Evolutionary conservation across 2,797 vertebrate species (phyloP).

Genomic region (Dromococcyx pavoninus): DNA sequence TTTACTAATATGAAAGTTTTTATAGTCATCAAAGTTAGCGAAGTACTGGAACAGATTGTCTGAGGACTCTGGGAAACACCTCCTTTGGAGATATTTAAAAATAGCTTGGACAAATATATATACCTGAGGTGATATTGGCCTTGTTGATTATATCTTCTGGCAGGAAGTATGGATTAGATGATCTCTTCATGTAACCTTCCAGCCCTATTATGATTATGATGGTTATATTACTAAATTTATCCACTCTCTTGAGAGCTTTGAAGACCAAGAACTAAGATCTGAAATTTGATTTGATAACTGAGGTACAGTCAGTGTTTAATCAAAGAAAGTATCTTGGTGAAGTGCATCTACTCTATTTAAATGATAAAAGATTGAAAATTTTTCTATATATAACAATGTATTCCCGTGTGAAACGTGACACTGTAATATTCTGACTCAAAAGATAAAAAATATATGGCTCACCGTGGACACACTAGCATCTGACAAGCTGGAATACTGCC

Average conservation of each 20-base stretch:
- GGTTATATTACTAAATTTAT: slow-evolving; percentile 35
- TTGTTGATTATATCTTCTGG: slow-evolving; percentile 47
- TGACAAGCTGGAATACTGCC: slow-evolving; percentile 62
- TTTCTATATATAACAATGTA: slow-evolving; percentile 39
- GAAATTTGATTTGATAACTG: slow-evolving; percentile 33
- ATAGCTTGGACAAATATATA: neutral
- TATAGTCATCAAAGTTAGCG: slow-evolving; percentile 5
- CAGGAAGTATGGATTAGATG: slow-evolving; percentile 35
- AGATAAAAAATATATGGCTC: slow-evolving; percentile 66
- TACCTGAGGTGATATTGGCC: neutral
- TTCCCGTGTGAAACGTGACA: slow-evolving; percentile 14
- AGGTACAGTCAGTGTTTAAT: slow-evolving; percentile 34
- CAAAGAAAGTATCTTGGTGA: slow-evolving; percentile 36
- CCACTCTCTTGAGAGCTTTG: neutral
- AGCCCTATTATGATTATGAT: neutral
- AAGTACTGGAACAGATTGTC: slow-evolving; percentile 8
- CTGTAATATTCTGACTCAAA: slow-evolving; percentile 45
- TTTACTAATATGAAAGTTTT: neutral
- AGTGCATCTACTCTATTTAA: slow-evolving; percentile 16
- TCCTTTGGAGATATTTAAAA: slow-evolving; percentile 33
- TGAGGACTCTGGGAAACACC: neutral
- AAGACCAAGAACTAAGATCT: slow-evolving; percentile 38
- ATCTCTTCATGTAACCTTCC: slow-evolving; percentile 6
- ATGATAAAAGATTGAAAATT: neutral
- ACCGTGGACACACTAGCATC: slow-evolving; percentile 43